phyloP scores from a whole-genome alignment of 2,797 vertebrate species.

The Chelon labrosus region DNA sequence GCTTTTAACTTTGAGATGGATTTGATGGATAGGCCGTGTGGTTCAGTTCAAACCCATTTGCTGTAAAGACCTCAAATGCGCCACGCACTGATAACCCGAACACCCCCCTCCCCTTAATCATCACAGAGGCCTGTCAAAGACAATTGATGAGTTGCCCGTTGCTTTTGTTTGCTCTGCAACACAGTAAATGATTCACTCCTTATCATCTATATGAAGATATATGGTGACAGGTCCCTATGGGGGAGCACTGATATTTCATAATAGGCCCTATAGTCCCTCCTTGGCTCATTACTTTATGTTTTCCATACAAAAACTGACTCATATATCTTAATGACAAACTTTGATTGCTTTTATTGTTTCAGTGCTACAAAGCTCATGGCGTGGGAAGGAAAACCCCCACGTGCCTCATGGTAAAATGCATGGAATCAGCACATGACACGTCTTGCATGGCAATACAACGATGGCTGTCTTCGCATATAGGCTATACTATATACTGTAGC shows the following conservation, averaged over 20 bases:
- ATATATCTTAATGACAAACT: conserved; percentile 64
- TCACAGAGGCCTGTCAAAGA: conserved; percentile 18
- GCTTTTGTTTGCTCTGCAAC: conserved; percentile 28
- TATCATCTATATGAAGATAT: conserved; percentile 22
- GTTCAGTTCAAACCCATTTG: conserved; percentile 35
- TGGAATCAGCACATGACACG: conserved; percentile 77
- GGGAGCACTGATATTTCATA: conserved; percentile 11
- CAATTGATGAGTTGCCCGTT: conserved; percentile 29
- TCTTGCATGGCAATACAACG: conserved; percentile 75
- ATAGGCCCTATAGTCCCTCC: conserved; percentile 2
- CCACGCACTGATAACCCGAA: conserved; percentile 34
- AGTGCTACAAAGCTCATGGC: conserved; percentile 70
- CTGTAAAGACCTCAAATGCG: conserved; percentile 24
- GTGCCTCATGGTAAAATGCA: conserved; percentile 66
- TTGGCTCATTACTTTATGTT: conserved; percentile 3
- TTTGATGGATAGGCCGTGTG: conserved; percentile 27
- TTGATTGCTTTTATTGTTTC: conserved; percentile 77
- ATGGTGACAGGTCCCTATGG: conserved; percentile 19
- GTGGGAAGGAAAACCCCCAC: conserved; percentile 68
- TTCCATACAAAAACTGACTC: conserved; percentile 61
- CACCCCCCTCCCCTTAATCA: conserved; percentile 12
- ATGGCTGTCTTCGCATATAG: conserved; percentile 70
- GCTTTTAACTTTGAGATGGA: conserved; percentile 25
- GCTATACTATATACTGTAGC: conserved; percentile 67
- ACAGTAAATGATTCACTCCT: conserved; percentile 24